Evolutionary conservation across 2,797 vertebrate species (phyloP), one percentile per base, ranked within the genome.

Genomic region (Tympanoctomys barrerae): DNA sequence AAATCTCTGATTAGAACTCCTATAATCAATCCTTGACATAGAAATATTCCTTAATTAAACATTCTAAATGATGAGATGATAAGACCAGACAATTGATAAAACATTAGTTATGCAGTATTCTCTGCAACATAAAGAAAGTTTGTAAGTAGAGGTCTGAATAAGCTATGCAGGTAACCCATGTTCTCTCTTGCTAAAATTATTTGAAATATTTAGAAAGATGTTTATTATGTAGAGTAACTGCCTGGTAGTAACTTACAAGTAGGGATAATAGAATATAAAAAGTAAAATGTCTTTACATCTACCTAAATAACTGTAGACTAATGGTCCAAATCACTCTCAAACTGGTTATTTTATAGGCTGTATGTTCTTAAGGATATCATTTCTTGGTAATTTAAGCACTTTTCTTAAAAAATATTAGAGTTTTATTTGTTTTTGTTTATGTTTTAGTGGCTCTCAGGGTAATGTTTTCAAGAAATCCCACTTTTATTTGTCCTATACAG

Each of bases 31-130:
- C 87, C 59, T 95, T 82, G 57, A 91, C 85, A 95, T 14, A 79
- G 57, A 95, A 94, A 97, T 91, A 91, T 71, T 95, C 85, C 80
- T 96, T 95, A 80, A 96, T 95, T 95, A 96, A 96, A 93, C 94
- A 95, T 94, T 96, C 93, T 59, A 90, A 88, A 84, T 97, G 94
- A 94, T 95, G 86, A 92, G 42, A 95, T 88, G 75, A 94, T 85
- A 93, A 24, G 33, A 84, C 14, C 8, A 87, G 57, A 66, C 46
- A 96, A 97, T 33, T 96, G 93, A 91, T 83, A 94, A 81, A 87
- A 24, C 19, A 46, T 96, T 33, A 79, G 21, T 91, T 82, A 70
- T 11, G 52, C 46, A 75, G 36, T 78, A 84, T 64, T 89, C 93
- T 97, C 77, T 91, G 26, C 59, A 96, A 61, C 9, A 57, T 54